Evolutionary conservation across 1,140 invertebrate species (phyloP), one percentile per base, ranked within the genome.

Genomic region (Prorops nasuta): DNA sequence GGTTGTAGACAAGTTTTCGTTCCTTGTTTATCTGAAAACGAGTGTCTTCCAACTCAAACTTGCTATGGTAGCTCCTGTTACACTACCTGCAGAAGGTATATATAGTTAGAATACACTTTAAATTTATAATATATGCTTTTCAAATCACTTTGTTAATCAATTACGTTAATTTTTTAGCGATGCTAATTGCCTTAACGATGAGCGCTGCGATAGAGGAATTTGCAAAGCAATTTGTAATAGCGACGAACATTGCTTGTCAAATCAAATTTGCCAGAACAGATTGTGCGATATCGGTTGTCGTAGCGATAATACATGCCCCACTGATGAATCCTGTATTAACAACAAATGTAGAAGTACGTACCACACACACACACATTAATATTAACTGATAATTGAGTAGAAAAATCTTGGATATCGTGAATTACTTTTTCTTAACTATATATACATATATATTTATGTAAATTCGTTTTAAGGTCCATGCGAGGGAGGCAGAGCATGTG

Each of bases 181-280:
- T 62, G 79, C 77, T 44, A 85, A 89, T 60, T 95, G 92, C 66
- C 72, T 94, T 44, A 84, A 86, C 15, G 89, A 93, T 67, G 91
- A 94, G 75, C 83, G 88, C 51, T 94, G 92, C 71, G 83, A 92
- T 38, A 80, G 82, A 28, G 89, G 89, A 24, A 80, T 88, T 15
- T 94, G 92, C 62, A 86, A 89, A 69, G 79, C 85, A 3, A 85
- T 94, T 15, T 94, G 90, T 61, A 94, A 91, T 66, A 90, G 85
- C 43, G 91, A 95, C 66, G 80, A 83, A 28, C 85, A 88, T 43
- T 96, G 93, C 66, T 81, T 81, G 22, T 68, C 82, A 0, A 87
- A 89, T 58, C 87, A 92, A 69, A 92, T 94, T 58, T 96, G 92
- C 66, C 85, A 90, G 66, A 91, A 89, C 58, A 82, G 92, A 54